These are phyloP conservation scores for Macroglossus sobrinus DNA, from an alignment of 2,113 vertebrate species.

Conservation along the genomic window DNA sequence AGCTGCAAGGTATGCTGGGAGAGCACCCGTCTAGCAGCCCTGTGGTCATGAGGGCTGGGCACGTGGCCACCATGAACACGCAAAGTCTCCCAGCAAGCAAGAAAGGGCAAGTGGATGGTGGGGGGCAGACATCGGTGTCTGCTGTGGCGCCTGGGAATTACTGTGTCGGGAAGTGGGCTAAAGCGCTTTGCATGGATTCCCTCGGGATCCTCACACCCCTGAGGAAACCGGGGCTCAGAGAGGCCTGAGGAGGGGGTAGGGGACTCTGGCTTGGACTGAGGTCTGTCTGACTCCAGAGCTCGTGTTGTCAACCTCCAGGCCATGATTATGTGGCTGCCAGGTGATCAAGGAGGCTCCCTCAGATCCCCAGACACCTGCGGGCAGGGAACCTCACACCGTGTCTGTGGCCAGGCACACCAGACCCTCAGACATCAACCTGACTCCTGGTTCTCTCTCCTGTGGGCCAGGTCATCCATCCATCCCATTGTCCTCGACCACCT, in stretches of 20 bases:
- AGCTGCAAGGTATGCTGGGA: background rate
- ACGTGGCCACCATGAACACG: background rate
- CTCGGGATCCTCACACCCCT: background rate
- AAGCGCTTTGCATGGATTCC: background rate
- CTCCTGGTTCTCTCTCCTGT: background rate
- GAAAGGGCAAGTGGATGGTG: background rate
- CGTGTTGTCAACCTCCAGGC: background rate
- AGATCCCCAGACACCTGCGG: too few species aligned
- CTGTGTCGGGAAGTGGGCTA: background rate
- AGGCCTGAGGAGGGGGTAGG: accelerated
- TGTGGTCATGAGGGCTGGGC: accelerated
- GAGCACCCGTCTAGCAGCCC: background rate
- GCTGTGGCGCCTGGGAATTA: accelerated
- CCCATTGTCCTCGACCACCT: background rate
- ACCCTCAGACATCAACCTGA: background rate
- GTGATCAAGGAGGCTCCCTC: background rate
- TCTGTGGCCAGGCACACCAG: background rate
- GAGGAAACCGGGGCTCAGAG: background rate
- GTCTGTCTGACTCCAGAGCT: background rate
- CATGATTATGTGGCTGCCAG: background rate
- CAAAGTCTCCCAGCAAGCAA: background rate
- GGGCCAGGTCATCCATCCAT: background rate
- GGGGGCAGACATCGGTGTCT: background rate
- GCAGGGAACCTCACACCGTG: too few species aligned
- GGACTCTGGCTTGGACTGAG: background rate